phyloP scores from a whole-genome alignment of 2,797 vertebrate species.

The Toxotes lorentzi region DNA sequence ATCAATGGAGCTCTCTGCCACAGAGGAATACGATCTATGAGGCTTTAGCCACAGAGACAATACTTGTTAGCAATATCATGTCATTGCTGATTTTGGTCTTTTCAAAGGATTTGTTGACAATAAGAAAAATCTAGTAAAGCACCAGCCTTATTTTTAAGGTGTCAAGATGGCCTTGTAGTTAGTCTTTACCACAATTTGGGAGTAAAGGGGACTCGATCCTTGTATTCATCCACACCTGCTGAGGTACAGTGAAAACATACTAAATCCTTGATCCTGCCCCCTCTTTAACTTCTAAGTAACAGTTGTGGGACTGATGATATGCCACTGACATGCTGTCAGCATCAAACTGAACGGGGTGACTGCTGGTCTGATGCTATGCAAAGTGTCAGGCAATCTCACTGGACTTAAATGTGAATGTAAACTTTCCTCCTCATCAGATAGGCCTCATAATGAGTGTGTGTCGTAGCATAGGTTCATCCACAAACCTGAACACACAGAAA shows the following conservation, averaged over 20 bases:
- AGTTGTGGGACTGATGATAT: conserved; percentile 7
- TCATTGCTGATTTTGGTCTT: conserved; percentile 17
- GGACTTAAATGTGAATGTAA: conserved; percentile 74
- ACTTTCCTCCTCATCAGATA: conserved; percentile 48
- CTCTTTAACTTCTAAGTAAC: not conserved
- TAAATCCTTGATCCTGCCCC: conserved; percentile 1
- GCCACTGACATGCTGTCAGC: not conserved
- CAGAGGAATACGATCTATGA: not conserved
- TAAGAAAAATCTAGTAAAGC: conserved; percentile 7
- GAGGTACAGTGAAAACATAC: conserved; percentile 13
- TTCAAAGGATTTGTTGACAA: not conserved
- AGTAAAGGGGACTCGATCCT: conserved; percentile 7
- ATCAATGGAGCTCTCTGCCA: not conserved
- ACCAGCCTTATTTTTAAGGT: conserved; percentile 12
- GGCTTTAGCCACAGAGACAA: not conserved
- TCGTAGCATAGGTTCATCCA: conserved; percentile 47
- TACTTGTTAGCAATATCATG: not conserved
- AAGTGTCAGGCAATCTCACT: conserved; percentile 47
- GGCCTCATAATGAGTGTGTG: conserved; percentile 51
- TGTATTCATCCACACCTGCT: conserved; percentile 17
- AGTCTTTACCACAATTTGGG: not conserved
- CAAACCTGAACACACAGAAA: conserved; percentile 47
- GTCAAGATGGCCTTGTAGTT: conserved; percentile 25
- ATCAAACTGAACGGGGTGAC: conserved; percentile 26
- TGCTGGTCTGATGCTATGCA: conserved; percentile 59